Evolutionary conservation across 1,140 invertebrate genomes (phyloP), one percentile per base, ranked within the genome.

Genomic region (Gryllus bimaculatus): DNA sequence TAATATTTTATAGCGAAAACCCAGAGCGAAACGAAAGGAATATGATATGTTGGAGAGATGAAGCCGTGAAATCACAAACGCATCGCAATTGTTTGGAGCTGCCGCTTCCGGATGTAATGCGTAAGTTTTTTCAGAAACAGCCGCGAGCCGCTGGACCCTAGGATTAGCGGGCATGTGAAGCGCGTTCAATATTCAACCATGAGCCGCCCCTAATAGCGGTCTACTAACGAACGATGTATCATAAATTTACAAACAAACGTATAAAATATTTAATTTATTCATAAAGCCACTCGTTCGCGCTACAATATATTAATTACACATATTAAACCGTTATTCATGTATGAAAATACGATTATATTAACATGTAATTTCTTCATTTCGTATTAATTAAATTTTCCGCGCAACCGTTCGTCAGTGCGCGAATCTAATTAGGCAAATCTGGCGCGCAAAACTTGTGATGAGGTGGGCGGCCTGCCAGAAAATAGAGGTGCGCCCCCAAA

Each of bases 251-350:
- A 66, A 13, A 18, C 18, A 66, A 66, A 66, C 54, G 18, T 18
- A 66, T 66, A 66, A 66, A 66, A 66, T 66, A 66, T 66, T 66
- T 66, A 66, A 66, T 66, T 66, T 66, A 66, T 66, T 66, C 54
- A 66, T 66, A 66, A 66, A 66, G 54, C 18, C 54, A 66, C 18
- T 66, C 54, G 54, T 66, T 66, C 54, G 54, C 54, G 54, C 54
- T 66, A 66, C 54, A 66, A 66, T 66, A 18, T 66, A 66, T 66
- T 66, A 66, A 66, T 66, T 66, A 66, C 54, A 66, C 54, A 66
- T 66, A 66, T 66, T 66, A 18, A 66, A 66, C 54, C 18, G 54
- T 10, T 66, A 66, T 66, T 66, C 54, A 66, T 66, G 54, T 66
- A 66, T 66, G 54, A 66, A 66, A 66, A 66, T 66, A 66, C 54